Base-by-base conservation (phyloP, 2,113 vertebrate genomes). In the Eurypyga helias region DNA sequence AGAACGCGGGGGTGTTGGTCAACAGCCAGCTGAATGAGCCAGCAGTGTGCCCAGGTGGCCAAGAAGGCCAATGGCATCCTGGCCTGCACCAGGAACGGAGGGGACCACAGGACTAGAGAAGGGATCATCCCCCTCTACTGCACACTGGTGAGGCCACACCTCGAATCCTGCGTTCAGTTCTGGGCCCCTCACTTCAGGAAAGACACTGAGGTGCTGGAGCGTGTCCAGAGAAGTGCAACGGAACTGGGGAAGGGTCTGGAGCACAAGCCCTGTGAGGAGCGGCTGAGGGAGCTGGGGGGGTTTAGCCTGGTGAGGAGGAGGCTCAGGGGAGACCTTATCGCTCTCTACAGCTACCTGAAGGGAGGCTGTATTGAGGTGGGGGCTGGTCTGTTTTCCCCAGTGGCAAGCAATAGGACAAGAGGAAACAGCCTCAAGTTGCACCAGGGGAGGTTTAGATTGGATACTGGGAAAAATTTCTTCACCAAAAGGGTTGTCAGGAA, bases 91-190 rank as follows among this genome's bases (percentile, higher is more conserved):
- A 71, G 19, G 2, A 89, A 34, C 0, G 41, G 36, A 1, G 33
- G 21, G 41, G 8, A 24, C 62, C 87, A 43, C 24, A 90, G 52
- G 62, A 84, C 0, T 0, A 65, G 18, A 3, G 29, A 26, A 28
- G 2, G 2, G 29, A 87, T 61, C 0, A 0, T 36, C 3, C 13
- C 36, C 1, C 15, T 16, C 5, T 51, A 51, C 3, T 1, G 0
- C 0, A 41, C 25, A 55, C 29, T 12, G 17, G 18, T 66, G 33
- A 79, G 34, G 33, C 38, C 0, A 0, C 15, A 52, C 8, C 43
- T 72, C 0, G 0, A 71, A 28, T 24, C 1, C 14, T 10, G 12
- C 13, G 17, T 48, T 9, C 64, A 20, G 11, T n/a, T 62, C 20
- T 62, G 69, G 33, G 17, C 11, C 7, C 12, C 12, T 71, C n/a